Percentiles rank a stretch among this genome's conserved stretches.
phyloP scores from a whole-genome alignment of 2,113 vertebrate genomes.

The Nothocercus julius region DNA sequence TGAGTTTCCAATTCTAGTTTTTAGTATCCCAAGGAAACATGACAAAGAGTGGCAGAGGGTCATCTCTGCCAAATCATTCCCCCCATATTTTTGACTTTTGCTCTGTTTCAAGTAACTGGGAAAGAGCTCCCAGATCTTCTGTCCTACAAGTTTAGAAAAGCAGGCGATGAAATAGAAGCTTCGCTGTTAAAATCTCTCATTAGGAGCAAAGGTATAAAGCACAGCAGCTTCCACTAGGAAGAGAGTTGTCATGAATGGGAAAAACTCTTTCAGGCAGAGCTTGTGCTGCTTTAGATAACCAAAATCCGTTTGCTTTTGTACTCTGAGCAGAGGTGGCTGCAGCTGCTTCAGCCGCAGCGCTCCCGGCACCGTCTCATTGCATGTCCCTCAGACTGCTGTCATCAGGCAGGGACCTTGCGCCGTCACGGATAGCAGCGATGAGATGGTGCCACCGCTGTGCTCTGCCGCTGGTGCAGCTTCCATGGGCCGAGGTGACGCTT shows the following conservation, averaged over 20 bases:
- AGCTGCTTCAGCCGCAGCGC: not conserved
- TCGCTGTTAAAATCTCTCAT: not conserved
- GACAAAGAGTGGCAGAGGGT: not conserved
- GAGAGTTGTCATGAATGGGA: not conserved
- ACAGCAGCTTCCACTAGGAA: not conserved
- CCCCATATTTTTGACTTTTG: not conserved
- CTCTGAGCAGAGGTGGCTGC: rapidly evolving
- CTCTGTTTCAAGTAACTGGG: not conserved
- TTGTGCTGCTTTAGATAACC: rapidly evolving
- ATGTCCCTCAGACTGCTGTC: not conserved
- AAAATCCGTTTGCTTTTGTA: rapidly evolving
- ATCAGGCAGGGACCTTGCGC: not conserved
- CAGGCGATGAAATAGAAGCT: not conserved
- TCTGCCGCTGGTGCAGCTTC: not conserved
- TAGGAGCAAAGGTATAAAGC: not conserved
- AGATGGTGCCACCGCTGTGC: not conserved
- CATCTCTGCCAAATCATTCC: not conserved
- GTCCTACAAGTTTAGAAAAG: not conserved
- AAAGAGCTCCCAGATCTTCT: not conserved
- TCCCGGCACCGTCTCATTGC: rapidly evolving
- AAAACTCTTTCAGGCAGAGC: not conserved
- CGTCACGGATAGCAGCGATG: not conserved
- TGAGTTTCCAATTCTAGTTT: not conserved
- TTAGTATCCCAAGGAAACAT: not conserved
- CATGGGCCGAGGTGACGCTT: not conserved